Conservation (phyloP, 1,140 invertebrate genomes). For the Pseudoatta argentina region DNA sequence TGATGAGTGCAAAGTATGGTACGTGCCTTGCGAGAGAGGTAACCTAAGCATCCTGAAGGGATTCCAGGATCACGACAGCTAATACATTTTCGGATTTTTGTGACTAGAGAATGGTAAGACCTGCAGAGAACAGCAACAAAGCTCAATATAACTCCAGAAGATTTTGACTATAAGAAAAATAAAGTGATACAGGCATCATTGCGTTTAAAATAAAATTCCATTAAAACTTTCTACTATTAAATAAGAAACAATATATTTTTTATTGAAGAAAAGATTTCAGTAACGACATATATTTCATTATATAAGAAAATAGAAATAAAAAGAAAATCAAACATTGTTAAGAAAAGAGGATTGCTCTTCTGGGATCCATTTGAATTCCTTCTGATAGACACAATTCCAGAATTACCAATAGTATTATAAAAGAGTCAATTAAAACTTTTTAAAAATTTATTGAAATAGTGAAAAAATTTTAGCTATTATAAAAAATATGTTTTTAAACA, state of each 20-base stretch:
- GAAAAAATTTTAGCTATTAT: not conserved
- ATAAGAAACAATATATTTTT: not conserved
- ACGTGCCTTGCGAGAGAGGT: slow-evolving; percentile 57
- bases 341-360: not conserved
- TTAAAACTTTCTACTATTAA: not conserved
- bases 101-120: not conserved
- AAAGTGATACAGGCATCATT: not conserved
- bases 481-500: not conserved
- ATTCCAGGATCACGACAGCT: slow-evolving; percentile 60
- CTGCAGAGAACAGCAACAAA: not conserved
- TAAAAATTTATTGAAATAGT: not conserved
- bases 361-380: not conserved
- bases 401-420: not conserved
- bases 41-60: slow-evolving; percentile 71
- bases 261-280: not conserved
- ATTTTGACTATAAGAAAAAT: not conserved
- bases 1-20: slow-evolving; percentile 75
- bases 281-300: not conserved
- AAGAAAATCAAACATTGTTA: not conserved
- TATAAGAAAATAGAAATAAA: not conserved
- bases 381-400: not conserved
- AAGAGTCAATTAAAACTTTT: not conserved
- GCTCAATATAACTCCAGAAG: not conserved
- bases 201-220: not conserved
- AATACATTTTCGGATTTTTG: slow-evolving; percentile 70